Base-by-base conservation (phyloP, 2,113 vertebrate species). In the Gobius niger region DNA sequence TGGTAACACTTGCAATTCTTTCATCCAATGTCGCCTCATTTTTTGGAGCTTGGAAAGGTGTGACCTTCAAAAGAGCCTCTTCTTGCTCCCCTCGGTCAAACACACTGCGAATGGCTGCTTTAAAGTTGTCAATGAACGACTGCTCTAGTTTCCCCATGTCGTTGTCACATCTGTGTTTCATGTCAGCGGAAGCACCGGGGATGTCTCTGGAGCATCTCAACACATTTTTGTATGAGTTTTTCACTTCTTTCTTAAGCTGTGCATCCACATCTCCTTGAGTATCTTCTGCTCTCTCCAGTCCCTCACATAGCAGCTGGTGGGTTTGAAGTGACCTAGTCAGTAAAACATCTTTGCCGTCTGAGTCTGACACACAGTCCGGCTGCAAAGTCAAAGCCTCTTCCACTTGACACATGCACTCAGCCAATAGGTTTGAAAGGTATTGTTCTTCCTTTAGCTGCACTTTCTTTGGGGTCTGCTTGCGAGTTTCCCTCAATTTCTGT, bases 41-140 rank as follows among this genome's bases (percentile, higher is more conserved):
- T 4, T 93, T 68, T 51, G 47, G 66, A 5, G 63, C 42, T 0
- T 60, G 57, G 13, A 44, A 15, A 42, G 57, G 40, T 2, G 14
- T 15, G 19, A 57, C n/a, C 57, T 60, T 60, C 15, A 60, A 41
- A 15, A n/a, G 2, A 9, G 93, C 76, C 0, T 59, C 0, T 41
- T 91, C 84, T 0, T 54, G 76, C 76, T 92, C 82, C 46, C 82
- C 88, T n/a, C 87, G 93, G 72, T 94, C 75, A 96, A 60, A 14
- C n/a, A 83, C 51, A 75, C 93, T 77, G 94, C 92, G 0, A 92
- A 77, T 41, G 2, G 90, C 81, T 8, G 93, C 78, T 0, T 67
- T 61, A 6, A 98, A 90, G 13, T 71, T 73, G 13, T 74, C 61
- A 0, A 93, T 16, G 57, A 92, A 78, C 11, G 18, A 83, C 72